Conservation (phyloP, 2,113 vertebrate genomes). For the Pituophis catenifer region DNA sequence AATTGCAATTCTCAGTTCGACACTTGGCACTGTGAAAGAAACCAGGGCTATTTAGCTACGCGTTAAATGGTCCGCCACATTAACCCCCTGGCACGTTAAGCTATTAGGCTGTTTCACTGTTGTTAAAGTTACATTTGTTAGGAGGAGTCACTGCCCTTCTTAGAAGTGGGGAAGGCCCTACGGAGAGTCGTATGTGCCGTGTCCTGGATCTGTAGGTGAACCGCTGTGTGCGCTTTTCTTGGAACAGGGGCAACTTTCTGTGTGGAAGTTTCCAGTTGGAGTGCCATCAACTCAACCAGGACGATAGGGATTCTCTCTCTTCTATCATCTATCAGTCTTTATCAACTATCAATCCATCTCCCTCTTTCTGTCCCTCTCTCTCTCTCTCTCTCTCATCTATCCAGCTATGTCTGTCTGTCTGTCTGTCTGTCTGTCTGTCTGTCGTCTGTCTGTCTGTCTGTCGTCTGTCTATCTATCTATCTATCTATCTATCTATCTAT, state of each 20-base stretch:
- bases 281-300: constrained; percentile 5
- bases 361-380: too few species aligned
- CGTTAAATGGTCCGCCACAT: constrained; percentile 77
- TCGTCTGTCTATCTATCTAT: too few species aligned
- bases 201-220: not conserved
- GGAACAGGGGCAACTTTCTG: rapidly evolving
- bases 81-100: constrained; percentile 78
- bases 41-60: constrained; percentile 76
- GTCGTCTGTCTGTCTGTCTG: too few species aligned
- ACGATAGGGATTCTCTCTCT: not conserved
- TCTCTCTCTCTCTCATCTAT: not conserved
- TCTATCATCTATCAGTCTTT: not conserved
- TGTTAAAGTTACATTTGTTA: constrained; percentile 79
- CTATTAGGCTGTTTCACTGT: constrained; percentile 80
- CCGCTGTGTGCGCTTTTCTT: not conserved
- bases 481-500: too few species aligned
- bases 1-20: constrained; percentile 77
- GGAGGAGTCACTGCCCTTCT: constrained; percentile 73
- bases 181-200: not conserved
- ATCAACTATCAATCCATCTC: not conserved
- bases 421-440: too few species aligned
- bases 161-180: constrained; percentile 37
- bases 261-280: constrained; percentile 24
- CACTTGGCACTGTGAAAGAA: constrained; percentile 78
- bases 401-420: not conserved